Evolutionary conservation across 2,888 invertebrate genomes (phyloP), one percentile per base, ranked within the genome.

Genomic region (Eulithis prunata): DNA sequence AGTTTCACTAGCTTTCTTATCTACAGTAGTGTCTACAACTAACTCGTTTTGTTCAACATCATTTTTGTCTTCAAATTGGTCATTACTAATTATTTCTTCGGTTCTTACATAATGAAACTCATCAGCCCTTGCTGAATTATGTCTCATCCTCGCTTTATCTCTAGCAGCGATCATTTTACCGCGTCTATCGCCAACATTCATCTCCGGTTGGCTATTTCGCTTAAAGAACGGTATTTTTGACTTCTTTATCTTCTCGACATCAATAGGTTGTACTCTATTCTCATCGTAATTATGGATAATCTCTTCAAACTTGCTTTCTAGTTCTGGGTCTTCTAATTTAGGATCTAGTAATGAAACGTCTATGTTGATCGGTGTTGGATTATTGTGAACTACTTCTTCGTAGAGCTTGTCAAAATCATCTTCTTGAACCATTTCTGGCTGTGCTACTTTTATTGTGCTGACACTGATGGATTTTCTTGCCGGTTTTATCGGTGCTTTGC

Each of bases 321-420:
- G 64, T 1, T 82, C 83, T 0, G 86, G 84, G 13, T 90, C 87
- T 32, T 86, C 85, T 3, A 87, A 71, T 68, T 80, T 83, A 1
- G 79, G 77, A n/a, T 77, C 77, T 0, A 83, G 65, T 28, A 83
- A 62, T 21, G 74, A 80, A 0, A 77, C 77, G 45, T 84, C 78
- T 4, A 80, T 62, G 14, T 65, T 45, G 1, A 62, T 12, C 56
- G 71, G 69, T 32, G 71, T 64, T 13, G 75, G 68, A 13, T 36
- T 53, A 14, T 55, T 56, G 14, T 45, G 81, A 1, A 84, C 77
- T 4, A 88, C 82, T 79, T 90, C 87, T 63, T 88, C 87, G 60
- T 87, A 92, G 41, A 92, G 75, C 77, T 87, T 90, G 5, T 92
- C 91, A 54, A 92, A 92, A 72, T 90, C 91, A 2, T 91, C 90